Conservation (phyloP, 1,140 invertebrate species). For the Formica selysi region DNA sequence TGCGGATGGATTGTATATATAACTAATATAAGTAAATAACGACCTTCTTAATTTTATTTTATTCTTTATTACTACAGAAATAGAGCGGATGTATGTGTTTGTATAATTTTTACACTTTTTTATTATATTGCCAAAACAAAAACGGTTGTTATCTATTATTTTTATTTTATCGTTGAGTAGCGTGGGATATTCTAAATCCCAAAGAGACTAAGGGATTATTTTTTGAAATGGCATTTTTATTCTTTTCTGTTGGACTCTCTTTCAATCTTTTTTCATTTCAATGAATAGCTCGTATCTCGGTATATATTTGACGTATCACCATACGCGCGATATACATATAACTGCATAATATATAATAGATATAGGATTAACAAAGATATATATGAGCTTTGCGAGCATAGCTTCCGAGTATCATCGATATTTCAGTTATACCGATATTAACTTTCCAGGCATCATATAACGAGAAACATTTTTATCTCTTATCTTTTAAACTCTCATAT, state of each 20-base stretch:
- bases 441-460: not conserved
- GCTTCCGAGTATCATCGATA: not conserved
- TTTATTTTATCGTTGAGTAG: constrained; percentile 38
- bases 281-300: not conserved
- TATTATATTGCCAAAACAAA: not conserved
- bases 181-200: not conserved
- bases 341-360: constrained; percentile 1
- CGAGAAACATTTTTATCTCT: constrained; percentile 18
- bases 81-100: not conserved
- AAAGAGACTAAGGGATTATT: constrained; percentile 41
- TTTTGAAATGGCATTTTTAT: constrained; percentile 29
- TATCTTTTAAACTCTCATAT: constrained; percentile 1
- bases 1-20: too few species aligned
- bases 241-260: constrained; percentile 36
- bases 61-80: not conserved
- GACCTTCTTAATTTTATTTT: too few species aligned
- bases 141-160: not conserved
- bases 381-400: not conserved
- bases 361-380: constrained; percentile 12
- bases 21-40: too few species aligned
- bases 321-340: not conserved
- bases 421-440: constrained; percentile 26
- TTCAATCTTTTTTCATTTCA: constrained; percentile 43
- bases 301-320: not conserved
- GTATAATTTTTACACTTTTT: constrained; percentile 15